Evolutionary conservation across 2,113 vertebrate species (phyloP).

Genomic region (Mustelus asterias): DNA sequence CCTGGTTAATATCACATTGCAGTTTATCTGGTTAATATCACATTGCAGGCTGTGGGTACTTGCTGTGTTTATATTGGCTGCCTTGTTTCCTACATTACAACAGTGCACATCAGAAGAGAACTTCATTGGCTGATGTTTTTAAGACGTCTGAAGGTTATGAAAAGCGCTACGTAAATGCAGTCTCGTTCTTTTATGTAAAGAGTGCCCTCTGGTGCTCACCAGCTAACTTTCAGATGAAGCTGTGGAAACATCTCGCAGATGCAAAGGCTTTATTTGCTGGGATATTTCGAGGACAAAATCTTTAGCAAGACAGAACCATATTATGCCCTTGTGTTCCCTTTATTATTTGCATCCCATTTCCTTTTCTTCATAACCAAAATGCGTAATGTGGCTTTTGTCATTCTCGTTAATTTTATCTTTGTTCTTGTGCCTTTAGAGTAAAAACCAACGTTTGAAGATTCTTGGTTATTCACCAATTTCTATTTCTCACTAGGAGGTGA

Average conservation of each 20-base stretch:
- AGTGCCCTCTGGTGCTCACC: background rate
- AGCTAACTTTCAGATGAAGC: background rate
- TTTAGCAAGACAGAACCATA: background rate
- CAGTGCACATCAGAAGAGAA: background rate
- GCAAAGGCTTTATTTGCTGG: background rate
- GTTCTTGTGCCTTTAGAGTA: background rate
- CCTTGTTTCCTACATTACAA: background rate
- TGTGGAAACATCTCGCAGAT: background rate
- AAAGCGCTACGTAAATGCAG: background rate
- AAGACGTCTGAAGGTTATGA: background rate
- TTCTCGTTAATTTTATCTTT: background rate
- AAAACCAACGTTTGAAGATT: background rate
- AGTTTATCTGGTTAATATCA: background rate
- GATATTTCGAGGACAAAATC: background rate
- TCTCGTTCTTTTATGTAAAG: background rate
- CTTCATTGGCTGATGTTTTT: background rate
- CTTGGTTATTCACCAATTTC: background rate
- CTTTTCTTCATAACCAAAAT: background rate
- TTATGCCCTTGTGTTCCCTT: background rate
- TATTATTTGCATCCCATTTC: background rate
- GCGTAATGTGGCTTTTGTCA: background rate
- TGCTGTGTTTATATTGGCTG: background rate
- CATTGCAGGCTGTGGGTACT: background rate
- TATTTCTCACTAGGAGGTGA: background rate
- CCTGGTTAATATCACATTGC: no score